phyloP scores from a whole-genome alignment of 2,888 invertebrate genomes.

The Drosophila incognita region DNA sequence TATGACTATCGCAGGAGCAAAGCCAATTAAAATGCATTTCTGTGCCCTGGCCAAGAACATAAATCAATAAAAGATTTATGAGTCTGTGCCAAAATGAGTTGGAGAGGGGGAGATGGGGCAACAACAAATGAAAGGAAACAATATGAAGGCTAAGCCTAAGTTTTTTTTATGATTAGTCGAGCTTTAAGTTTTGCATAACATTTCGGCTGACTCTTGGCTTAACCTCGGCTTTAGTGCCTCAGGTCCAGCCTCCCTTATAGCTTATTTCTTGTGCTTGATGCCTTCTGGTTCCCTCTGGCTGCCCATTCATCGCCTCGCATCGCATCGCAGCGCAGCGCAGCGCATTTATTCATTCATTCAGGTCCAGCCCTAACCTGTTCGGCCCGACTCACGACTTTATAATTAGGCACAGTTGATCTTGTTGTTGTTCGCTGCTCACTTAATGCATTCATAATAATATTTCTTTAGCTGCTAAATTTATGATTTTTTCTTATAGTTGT shows the following conservation, averaged over 20 bases:
- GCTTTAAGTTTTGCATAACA: slow-evolving; percentile 73
- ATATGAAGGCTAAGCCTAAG: slow-evolving; percentile 54
- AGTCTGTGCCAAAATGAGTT: slow-evolving; percentile 58
- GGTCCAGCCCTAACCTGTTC: slow-evolving; percentile 74
- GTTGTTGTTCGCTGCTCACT: slow-evolving; percentile 66
- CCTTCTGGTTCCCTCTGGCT: slow-evolving; percentile 25
- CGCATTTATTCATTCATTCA: slow-evolving; percentile 60
- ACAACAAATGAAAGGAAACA: slow-evolving; percentile 6
- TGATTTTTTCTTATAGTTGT: slow-evolving; percentile 51
- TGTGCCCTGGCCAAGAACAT: slow-evolving; percentile 53
- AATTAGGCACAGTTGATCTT: slow-evolving; percentile 76
- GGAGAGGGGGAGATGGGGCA: not conserved
- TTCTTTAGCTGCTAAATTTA: slow-evolving; percentile 82
- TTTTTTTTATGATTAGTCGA: slow-evolving; percentile 78
- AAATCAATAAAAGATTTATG: slow-evolving; percentile 79
- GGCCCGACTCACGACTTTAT: slow-evolving; percentile 77
- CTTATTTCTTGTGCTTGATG: not conserved
- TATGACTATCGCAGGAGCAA: slow-evolving; percentile 69
- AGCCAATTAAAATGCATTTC: slow-evolving; percentile 80
- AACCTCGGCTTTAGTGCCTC: slow-evolving; percentile 5
- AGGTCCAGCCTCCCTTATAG: slow-evolving; percentile 1
- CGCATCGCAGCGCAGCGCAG: not conserved
- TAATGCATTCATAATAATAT: slow-evolving; percentile 84
- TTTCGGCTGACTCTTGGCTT: slow-evolving; percentile 42
- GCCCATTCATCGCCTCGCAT: slow-evolving; percentile 49